A percentile compares a stretch with the other conserved stretches of the same genome.
Conservation (phyloP, 2,888 invertebrate species). For the Athalia rosae region DNA sequence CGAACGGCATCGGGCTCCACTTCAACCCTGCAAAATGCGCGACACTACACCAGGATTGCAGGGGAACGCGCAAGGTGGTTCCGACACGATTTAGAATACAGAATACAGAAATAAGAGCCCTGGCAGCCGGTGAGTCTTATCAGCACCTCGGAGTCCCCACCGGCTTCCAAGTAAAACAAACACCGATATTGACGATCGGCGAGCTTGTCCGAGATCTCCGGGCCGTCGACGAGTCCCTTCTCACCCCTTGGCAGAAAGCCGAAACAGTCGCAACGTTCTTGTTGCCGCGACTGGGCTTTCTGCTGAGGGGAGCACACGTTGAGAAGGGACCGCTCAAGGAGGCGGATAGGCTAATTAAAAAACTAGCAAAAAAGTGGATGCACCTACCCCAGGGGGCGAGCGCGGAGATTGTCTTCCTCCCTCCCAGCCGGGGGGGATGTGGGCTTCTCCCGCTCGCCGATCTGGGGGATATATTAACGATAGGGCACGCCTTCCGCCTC, state of each 20-base stretch:
- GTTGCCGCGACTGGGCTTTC: constrained; percentile 59
- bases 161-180: constrained; percentile 55
- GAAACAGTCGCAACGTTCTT: constrained; percentile 53
- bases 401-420: constrained; percentile 58
- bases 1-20: not conserved
- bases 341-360: constrained; percentile 57
- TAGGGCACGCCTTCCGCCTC: constrained; percentile 61
- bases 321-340: constrained; percentile 53
- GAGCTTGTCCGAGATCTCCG: constrained; percentile 53
- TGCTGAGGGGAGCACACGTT: constrained; percentile 56
- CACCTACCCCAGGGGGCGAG: constrained; percentile 61
- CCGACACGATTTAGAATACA: too few species aligned
- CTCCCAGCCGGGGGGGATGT: constrained; percentile 52
- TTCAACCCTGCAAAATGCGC: too few species aligned
- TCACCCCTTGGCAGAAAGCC: too few species aligned
- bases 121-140: too few species aligned
- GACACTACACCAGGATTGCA: too few species aligned
- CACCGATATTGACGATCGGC: constrained; percentile 51
- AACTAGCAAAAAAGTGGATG: constrained; percentile 58
- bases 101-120: too few species aligned
- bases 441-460: constrained; percentile 60
- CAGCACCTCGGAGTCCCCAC: constrained; percentile 64
- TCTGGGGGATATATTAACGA: constrained; percentile 56
- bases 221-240: constrained; percentile 39
- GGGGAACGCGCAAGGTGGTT: too few species aligned